Percentiles rank a stretch among this genome's conserved stretches.
Conservation (phyloP, 2,113 vertebrate genomes). For the Mesitornis unicolor region DNA sequence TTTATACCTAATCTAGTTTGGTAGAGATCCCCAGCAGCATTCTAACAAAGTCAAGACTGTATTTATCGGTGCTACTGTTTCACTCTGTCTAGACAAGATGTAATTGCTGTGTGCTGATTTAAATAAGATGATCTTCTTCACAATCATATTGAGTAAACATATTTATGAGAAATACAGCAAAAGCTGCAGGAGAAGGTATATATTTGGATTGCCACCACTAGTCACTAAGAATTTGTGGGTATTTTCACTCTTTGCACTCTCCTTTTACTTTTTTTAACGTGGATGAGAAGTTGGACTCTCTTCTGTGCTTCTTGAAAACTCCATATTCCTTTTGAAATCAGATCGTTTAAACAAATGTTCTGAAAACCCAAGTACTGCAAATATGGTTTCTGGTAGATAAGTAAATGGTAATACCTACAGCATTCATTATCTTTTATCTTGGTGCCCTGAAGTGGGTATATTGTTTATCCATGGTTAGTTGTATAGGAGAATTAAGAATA, state of each 20-base stretch:
- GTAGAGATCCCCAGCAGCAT: not conserved
- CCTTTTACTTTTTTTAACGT: not conserved
- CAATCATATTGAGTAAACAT: not conserved
- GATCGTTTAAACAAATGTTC: not conserved
- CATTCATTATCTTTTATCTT: not conserved
- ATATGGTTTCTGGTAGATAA: not conserved
- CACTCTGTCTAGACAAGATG: not conserved
- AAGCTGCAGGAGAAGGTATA: not conserved
- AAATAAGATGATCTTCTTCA: not conserved
- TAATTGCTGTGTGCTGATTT: not conserved
- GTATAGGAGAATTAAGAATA: not conserved
- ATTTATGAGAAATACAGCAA: not conserved
- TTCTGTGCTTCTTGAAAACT: not conserved
- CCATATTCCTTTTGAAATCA: not conserved
- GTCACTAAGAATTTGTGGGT: not conserved
- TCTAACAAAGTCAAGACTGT: not conserved
- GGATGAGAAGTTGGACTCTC: not conserved
- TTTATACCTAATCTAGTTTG: not conserved
- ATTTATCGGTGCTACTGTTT: constrained; percentile 1
- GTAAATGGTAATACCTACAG: not conserved
- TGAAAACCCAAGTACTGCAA: not conserved
- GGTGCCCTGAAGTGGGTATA: not conserved
- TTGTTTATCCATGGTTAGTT: not conserved
- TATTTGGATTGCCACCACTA: not conserved
- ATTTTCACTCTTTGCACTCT: not conserved